phyloP scores from a whole-genome alignment of 2,888 invertebrate genomes.

The Hartigia nigra region DNA sequence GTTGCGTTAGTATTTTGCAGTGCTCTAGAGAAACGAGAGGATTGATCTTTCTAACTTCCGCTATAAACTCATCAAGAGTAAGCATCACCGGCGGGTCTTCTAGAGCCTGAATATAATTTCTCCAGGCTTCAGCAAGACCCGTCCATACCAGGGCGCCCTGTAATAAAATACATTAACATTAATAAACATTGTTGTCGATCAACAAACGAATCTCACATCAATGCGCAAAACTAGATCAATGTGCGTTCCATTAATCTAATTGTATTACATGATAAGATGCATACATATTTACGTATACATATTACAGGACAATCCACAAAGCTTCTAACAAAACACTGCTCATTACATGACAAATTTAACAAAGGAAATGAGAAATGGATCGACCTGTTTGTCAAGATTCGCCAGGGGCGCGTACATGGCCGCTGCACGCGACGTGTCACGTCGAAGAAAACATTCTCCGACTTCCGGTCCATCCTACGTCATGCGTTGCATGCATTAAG shows the following conservation, averaged over 20 bases:
- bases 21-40: constrained; percentile 61
- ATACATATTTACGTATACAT: constrained; percentile 21
- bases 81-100: constrained; percentile 60
- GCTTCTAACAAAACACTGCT: constrained; percentile 35
- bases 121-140: constrained; percentile 61
- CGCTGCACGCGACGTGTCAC: constrained; percentile 62
- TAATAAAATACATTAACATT: constrained; percentile 32
- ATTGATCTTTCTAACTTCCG: constrained; percentile 60
- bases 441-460: constrained; percentile 62
- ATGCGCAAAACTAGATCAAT: neutral
- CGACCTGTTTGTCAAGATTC: constrained; percentile 65
- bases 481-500: constrained; percentile 65
- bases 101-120: constrained; percentile 52
- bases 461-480: constrained; percentile 64
- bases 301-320: constrained; percentile 46
- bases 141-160: constrained; percentile 61
- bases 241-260: neutral
- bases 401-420: constrained; percentile 64
- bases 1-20: constrained; percentile 58
- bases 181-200: constrained; percentile 20
- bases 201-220: constrained; percentile 22
- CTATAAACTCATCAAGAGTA: constrained; percentile 54
- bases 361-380: constrained; percentile 61
- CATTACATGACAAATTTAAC: constrained; percentile 35
- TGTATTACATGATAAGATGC: constrained; percentile 4